A percentile compares a stretch with the other conserved stretches of the same genome.
phyloP scores from a whole-genome alignment of 2,797 vertebrate genomes.

The Tamandua tetradactyla region DNA sequence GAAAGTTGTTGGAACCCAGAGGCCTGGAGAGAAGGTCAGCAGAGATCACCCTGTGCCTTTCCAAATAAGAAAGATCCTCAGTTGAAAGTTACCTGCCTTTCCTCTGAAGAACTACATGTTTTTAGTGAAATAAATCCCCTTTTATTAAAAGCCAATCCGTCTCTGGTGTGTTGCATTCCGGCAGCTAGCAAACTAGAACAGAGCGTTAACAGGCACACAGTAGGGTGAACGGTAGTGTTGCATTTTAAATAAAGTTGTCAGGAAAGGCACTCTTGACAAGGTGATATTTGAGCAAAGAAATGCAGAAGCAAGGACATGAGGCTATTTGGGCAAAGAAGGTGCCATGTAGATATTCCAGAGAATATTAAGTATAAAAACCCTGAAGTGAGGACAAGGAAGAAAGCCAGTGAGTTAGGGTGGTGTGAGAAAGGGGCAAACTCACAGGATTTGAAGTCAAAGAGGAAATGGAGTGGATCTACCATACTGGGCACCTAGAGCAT shows the following conservation, averaged over 20 bases:
- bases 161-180: too few species aligned
- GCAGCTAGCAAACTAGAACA: too few species aligned
- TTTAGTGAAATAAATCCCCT: too few species aligned
- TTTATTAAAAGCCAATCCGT: too few species aligned
- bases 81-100: too few species aligned
- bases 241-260: not conserved
- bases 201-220: not conserved
- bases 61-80: too few species aligned
- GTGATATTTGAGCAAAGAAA: not conserved
- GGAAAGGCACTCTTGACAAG: not conserved
- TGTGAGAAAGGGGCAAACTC: not conserved
- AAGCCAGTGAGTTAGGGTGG: not conserved
- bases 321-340: not conserved
- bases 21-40: too few species aligned
- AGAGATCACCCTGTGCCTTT: too few species aligned
- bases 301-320: not conserved
- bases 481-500: not conserved
- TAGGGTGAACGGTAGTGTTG: fast-evolving
- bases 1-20: too few species aligned
- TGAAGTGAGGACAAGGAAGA: not conserved
- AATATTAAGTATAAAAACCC: not conserved
- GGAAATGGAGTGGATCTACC: not conserved
- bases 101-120: too few species aligned
- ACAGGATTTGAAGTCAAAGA: not conserved
- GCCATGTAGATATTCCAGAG: too few species aligned